Conservation (phyloP, 2,888 invertebrate species). For the Phaonia tiefii region DNA sequence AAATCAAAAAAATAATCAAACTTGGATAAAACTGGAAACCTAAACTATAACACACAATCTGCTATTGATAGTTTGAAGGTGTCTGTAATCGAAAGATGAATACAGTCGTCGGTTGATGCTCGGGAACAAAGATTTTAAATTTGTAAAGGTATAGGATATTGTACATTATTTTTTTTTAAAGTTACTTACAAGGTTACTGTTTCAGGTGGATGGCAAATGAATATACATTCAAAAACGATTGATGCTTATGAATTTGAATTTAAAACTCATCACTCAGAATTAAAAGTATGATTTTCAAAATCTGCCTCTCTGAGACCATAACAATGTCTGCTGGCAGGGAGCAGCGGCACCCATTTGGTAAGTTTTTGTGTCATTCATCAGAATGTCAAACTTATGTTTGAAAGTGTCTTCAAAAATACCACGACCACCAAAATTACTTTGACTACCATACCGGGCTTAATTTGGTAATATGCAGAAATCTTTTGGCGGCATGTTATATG, state of each 20-base stretch:
- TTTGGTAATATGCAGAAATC: background rate
- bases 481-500: background rate
- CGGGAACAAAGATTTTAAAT: too few relatives aligned
- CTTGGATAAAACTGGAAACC: background rate
- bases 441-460: too few relatives aligned
- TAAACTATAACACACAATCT: background rate
- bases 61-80: background rate
- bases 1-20: background rate
- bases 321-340: slow-evolving; percentile 1
- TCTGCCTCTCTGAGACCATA: too few relatives aligned
- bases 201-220: background rate
- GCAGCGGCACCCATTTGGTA: too few relatives aligned
- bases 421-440: background rate
- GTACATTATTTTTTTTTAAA: too few relatives aligned
- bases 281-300: too few relatives aligned
- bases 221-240: too few relatives aligned
- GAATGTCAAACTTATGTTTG: background rate
- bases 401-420: background rate
- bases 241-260: too few relatives aligned
- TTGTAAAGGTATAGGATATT: too few relatives aligned
- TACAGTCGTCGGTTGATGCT: background rate
- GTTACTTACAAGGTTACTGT: background rate
- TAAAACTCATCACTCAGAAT: too few relatives aligned
- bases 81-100: background rate
- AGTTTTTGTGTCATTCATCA: slow-evolving; percentile 1